phyloP scores from a whole-genome alignment of 2,888 invertebrate genomes.

The Caenorhabditis becei region DNA sequence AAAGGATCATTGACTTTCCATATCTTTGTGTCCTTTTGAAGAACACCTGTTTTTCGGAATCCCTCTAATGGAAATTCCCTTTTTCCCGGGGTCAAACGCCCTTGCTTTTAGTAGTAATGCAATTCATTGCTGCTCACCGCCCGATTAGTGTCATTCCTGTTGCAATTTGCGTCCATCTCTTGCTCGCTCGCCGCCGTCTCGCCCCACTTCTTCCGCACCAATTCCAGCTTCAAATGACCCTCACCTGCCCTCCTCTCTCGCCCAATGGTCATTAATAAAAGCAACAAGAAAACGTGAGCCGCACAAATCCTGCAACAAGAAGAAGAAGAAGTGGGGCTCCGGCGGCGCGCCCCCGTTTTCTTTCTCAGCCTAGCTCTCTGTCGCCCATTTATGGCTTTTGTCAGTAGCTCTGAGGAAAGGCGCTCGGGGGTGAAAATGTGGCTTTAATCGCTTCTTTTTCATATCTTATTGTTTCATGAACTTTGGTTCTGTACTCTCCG shows the following conservation, averaged over 20 bases:
- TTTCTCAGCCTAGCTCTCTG: conserved; percentile 22
- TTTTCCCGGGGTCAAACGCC: conserved; percentile 2
- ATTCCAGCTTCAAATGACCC: conserved; percentile 55
- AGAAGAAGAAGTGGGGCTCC: background rate
- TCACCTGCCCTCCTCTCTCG: conserved; percentile 46
- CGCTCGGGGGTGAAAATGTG: conserved; percentile 34
- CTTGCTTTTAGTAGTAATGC: conserved; percentile 27
- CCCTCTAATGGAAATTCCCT: background rate
- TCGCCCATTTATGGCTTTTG: conserved; percentile 46
- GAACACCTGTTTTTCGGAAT: background rate
- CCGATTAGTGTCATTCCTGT: conserved; percentile 41
- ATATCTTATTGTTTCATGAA: conserved; percentile 52
- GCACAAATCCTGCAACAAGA: conserved; percentile 24
- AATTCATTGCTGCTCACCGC: conserved; percentile 47
- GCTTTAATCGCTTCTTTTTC: conserved; percentile 48
- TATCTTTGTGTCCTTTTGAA: background rate
- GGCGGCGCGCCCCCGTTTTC: conserved; percentile 6
- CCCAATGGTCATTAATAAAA: conserved; percentile 59
- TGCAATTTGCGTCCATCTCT: conserved; percentile 41
- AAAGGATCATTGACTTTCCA: background rate
- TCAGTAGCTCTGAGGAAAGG: conserved; percentile 19
- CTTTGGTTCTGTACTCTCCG: conserved; percentile 34
- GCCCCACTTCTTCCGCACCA: conserved; percentile 21
- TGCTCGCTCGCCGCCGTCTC: conserved; percentile 33
- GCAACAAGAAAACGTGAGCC: conserved; percentile 27